Evolutionary conservation across 2,113 vertebrate genomes (phyloP), one percentile per base, ranked within the genome.

Genomic region (Phalacrocorax brasilianus): DNA sequence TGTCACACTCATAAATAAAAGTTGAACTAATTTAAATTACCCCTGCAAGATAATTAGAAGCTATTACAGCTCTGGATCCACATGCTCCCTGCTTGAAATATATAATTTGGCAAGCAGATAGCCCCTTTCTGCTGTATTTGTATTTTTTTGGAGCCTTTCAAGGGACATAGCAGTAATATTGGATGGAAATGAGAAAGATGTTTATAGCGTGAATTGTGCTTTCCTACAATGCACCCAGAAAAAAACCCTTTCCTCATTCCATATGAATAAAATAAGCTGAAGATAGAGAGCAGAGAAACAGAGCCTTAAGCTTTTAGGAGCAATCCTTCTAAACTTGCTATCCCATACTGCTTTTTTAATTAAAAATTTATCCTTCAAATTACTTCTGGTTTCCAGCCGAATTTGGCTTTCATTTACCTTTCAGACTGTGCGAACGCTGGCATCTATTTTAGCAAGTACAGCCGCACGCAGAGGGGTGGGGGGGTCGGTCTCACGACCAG

Each of bases 1-100:
- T 93, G 92, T 83, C 92, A 87, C 59, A 7, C 67, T 82, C 76
- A 74, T 89, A 96, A 95, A 92, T 95, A 93, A 75, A 83, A 74
- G 68, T 68, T 83, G 74, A 65, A 81, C 56, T 89, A 58, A 90
- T 94, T 93, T 75, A 71, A 96, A 86, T 95, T 92, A 80, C 44
- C 56, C 40, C 58, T 92, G 86, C 44, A 81, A 94, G 88, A 86
- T 65, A 94, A 91, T 93, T 75, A 87, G 73, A 88, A 85, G 53
- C 42, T 91, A 42, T 68, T 91, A 49, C 73, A 70, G 49, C 32
- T 52, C 83, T 90, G 77, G 28, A 55, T 73, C 50, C 5, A 3
- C 2, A 2, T 80, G 63, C 4, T 28, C 47, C 32, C 45, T 59
- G 50, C 55, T 62, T 66, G 61, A 87, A 85, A 42, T 49, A 3